A percentile compares a stretch with the other conserved stretches of the same genome.
These are phyloP conservation scores for Gymnorhina tibicen DNA, from an alignment of 2,113 vertebrate species.

Conservation along the genomic window DNA sequence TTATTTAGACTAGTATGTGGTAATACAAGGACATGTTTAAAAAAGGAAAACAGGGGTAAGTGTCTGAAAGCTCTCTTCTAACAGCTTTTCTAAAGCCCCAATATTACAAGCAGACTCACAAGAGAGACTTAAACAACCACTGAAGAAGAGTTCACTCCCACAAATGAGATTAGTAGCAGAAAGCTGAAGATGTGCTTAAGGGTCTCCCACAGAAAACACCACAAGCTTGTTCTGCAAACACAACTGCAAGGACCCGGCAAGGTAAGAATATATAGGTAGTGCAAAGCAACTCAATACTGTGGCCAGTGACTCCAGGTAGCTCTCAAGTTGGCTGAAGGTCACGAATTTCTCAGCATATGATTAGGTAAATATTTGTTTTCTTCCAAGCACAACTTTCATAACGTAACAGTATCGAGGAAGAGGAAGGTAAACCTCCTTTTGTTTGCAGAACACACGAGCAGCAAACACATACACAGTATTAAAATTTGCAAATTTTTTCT, in stretches of 20 bases:
- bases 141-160: not conserved
- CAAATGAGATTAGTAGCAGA: not conserved
- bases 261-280: not conserved
- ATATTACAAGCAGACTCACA: not conserved
- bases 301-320: not conserved
- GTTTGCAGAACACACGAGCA: not conserved
- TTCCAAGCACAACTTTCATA: not conserved
- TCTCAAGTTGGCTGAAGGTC: not conserved
- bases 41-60: not conserved
- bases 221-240: not conserved
- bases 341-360: not conserved
- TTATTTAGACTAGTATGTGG: not conserved
- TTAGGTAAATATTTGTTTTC: slow-evolving; percentile 26
- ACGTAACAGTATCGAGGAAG: not conserved
- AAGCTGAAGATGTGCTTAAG: not conserved
- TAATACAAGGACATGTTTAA: not conserved
- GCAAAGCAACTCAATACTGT: not conserved
- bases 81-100: not conserved
- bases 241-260: not conserved
- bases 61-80: not conserved
- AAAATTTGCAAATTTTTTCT: not conserved
- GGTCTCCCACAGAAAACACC: not conserved
- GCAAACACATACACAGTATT: not conserved
- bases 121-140: not conserved
- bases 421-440: not conserved